Evolutionary conservation across 2,113 vertebrate genomes (phyloP), one percentile per base, ranked within the genome.

Genomic region (Oncorhynchus tshawytscha): DNA sequence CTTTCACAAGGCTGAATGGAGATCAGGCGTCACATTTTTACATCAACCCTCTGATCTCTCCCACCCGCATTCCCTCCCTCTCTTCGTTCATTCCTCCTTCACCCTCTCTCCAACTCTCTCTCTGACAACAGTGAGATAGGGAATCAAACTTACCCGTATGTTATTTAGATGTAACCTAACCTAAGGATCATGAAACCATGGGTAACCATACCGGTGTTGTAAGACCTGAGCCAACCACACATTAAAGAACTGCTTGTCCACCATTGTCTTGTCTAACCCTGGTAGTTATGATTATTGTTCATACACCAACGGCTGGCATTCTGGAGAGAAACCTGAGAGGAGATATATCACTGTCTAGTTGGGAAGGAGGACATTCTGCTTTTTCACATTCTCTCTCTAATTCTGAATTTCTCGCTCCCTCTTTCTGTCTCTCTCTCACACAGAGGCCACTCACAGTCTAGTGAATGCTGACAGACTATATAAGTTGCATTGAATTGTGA

Each of bases 181-280:
- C 0, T 45, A 11, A 11, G 9, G 39, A 45, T 45, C 54, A 20
- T 6, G 54, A 57, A 57, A 57, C 75, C 76, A 71, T 20, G 45
- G 64, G 81, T 77, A 72, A 85, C 81, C 67, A 74, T 70, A 34
- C 20, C 13, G 24, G 45, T 54, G 68, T 82, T 75, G 20, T 57
- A 27, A 27, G 69, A 22, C 34, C 22, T 71, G 9, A 73, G 39
- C 15, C 49, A 1, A 80, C 57, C 72, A n/a, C 11, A 9, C 76
- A 70, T 70, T 45, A 45, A 45, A 45, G 39, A 45, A 45, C 39
- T 11, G 22, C 27, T 24, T 65, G 0, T 34, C 3, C 0, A 82
- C 78, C 22, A 70, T 48, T 69, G 16, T 66, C 25, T 4, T 22
- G 12, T 5, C 45, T 29, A 78, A 65, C 70, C 49, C 45, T 62